Percentiles rank a stretch among this genome's conserved stretches.
Evolutionary conservation across 2,113 vertebrate species (phyloP).

Genomic region (Rhabdornis inornatus): DNA sequence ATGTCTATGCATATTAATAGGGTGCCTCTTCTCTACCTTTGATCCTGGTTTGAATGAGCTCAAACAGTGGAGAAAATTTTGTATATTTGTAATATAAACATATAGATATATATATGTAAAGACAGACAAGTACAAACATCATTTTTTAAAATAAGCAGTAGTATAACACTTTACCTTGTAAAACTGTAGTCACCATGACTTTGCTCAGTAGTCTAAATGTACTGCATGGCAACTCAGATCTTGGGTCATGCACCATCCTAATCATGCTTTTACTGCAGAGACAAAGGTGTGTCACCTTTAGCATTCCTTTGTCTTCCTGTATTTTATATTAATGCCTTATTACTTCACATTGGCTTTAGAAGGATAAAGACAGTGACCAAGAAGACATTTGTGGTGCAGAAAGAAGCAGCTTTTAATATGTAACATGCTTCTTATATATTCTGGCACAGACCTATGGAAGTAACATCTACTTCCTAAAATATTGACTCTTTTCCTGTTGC

Average conservation of each 20-base stretch:
- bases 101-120: background rate
- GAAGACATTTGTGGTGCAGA: background rate
- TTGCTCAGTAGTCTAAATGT: background rate
- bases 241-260: background rate
- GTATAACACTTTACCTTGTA: background rate
- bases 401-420: background rate
- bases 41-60: background rate
- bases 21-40: background rate
- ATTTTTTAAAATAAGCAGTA: background rate
- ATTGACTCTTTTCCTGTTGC: background rate
- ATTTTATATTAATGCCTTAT: background rate
- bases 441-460: background rate
- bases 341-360: background rate
- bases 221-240: background rate
- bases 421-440: background rate
- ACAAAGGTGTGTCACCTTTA: background rate
- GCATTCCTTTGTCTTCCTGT: background rate
- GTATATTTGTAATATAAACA: background rate
- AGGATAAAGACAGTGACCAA: background rate
- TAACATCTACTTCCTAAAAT: background rate
- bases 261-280: background rate
- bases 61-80: background rate
- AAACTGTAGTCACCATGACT: background rate
- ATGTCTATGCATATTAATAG: background rate
- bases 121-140: background rate